Evolutionary conservation across 1,140 invertebrate species (phyloP).

Genomic region (Magallana angulata): DNA sequence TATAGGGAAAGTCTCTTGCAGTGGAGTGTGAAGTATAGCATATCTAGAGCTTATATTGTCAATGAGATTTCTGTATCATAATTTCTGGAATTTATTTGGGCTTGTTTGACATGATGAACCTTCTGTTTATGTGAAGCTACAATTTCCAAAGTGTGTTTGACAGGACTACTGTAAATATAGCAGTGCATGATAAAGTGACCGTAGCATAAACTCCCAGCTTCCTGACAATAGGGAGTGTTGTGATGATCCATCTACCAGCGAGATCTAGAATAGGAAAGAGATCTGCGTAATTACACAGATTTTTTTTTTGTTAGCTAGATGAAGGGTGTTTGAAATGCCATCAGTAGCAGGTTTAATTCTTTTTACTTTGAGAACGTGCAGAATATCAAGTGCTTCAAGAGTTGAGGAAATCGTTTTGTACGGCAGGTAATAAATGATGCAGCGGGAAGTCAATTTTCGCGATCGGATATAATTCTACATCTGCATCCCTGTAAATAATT

Average conservation of each 20-base stretch:
- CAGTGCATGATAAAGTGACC: not conserved
- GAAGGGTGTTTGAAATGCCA: not conserved
- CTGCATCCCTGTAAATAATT: not conserved
- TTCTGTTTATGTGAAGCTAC: not conserved
- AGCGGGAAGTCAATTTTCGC: not conserved
- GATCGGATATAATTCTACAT: not conserved
- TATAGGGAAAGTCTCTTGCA: no score
- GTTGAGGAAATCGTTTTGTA: not conserved
- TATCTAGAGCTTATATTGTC: no score
- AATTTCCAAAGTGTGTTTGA: not conserved
- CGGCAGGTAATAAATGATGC: constrained; percentile 5
- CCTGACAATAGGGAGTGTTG: not conserved
- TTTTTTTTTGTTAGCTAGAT: not conserved
- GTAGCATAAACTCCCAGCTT: not conserved
- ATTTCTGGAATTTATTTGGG: not conserved
- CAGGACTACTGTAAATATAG: not conserved
- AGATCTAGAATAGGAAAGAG: not conserved
- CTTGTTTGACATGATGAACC: not conserved
- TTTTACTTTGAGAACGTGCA: not conserved
- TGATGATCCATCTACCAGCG: not conserved
- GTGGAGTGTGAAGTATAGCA: no score
- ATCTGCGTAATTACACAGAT: not conserved
- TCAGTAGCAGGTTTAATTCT: not conserved
- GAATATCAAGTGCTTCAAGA: constrained; percentile 4
- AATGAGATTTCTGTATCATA: not conserved